Evolutionary conservation across 2,113 vertebrate species (phyloP), one percentile per base, ranked within the genome.

Genomic region (Pipra filicauda): DNA sequence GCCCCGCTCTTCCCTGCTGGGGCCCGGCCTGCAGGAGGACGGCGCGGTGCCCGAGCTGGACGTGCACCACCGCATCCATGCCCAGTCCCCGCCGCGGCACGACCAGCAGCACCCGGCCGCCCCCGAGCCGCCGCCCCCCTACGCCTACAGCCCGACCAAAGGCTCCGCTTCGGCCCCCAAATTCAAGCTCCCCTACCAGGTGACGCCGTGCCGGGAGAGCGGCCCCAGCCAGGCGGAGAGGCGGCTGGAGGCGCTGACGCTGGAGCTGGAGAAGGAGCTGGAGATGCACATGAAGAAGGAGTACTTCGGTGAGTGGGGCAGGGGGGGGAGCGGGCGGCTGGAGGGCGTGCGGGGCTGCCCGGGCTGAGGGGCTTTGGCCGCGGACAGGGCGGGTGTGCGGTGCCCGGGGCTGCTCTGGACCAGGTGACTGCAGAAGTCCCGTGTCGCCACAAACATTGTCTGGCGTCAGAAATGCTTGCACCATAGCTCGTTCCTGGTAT

Each of bases 271-370:
- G 96, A 99, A 98, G 96, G 99, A 99, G 97, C 98, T 99, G 96
- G 99, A 99, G 97, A 98, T 99, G 98, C 99, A 99, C 97, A 98
- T 99, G 97, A 99, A 99, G 95, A 99, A 99, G 96, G 99, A 99
- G 79, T 99, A 99, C 95, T 99, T 99, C 85, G 99, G 99, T 99
- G 98, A 98, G 99, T 98, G 62, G 70, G 76, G 71, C 62, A 4
- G 44, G 48, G 28, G 26, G 26, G 78, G 33, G 33, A 44, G 23
- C 13, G 37, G 30, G 64, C 0, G 69, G n/a, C 41, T n/a, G 52
- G 30, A 33, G 52, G 71, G 59, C 7, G 57, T 22, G 62, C 11
- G 17, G 49, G 76, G 44, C 43, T 41, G 71, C 37, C 43, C 4
- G 28, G 8, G 44, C 21, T 6, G 20, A 30, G 26, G 5, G 49